Evolutionary conservation across 2,888 invertebrate species (phyloP).

Genomic region (Germaria angustata): DNA sequence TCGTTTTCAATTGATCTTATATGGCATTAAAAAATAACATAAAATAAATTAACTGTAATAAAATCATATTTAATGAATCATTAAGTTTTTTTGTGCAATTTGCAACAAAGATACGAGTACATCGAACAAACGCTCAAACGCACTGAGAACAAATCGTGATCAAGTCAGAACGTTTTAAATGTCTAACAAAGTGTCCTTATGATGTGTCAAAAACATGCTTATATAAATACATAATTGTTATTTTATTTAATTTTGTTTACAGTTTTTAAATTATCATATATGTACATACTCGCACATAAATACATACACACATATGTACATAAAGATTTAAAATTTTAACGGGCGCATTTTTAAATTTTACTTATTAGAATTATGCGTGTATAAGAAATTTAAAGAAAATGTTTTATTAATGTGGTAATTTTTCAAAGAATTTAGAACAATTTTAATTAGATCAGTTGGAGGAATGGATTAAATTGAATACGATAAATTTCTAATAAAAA

Average conservation of each 20-base stretch:
- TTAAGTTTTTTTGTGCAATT: constrained; percentile 51
- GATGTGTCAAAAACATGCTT: constrained; percentile 50
- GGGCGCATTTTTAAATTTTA: no score
- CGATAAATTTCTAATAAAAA: no score
- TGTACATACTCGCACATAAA: neutral
- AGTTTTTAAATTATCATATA: neutral
- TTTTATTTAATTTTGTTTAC: neutral
- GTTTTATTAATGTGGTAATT: no score
- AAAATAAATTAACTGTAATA: constrained; percentile 64
- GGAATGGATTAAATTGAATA: no score
- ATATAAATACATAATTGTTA: constrained; percentile 36
- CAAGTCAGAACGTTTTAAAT: constrained; percentile 44
- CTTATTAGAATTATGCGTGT: neutral
- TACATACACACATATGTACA: neutral
- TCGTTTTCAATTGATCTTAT: constrained; percentile 61
- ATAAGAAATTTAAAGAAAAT: no score
- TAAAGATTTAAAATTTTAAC: no score
- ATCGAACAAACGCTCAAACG: constrained; percentile 17
- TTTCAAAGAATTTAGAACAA: no score
- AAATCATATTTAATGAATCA: constrained; percentile 65
- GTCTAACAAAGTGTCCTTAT: constrained; percentile 53
- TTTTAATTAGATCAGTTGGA: no score
- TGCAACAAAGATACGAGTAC: constrained; percentile 36
- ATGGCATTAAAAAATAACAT: constrained; percentile 63
- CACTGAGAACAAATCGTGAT: constrained; percentile 42